Percentiles rank a stretch among this genome's conserved stretches.
Evolutionary conservation across 2,113 vertebrate species (phyloP).

Genomic region (Pyxicephalus adspersus): DNA sequence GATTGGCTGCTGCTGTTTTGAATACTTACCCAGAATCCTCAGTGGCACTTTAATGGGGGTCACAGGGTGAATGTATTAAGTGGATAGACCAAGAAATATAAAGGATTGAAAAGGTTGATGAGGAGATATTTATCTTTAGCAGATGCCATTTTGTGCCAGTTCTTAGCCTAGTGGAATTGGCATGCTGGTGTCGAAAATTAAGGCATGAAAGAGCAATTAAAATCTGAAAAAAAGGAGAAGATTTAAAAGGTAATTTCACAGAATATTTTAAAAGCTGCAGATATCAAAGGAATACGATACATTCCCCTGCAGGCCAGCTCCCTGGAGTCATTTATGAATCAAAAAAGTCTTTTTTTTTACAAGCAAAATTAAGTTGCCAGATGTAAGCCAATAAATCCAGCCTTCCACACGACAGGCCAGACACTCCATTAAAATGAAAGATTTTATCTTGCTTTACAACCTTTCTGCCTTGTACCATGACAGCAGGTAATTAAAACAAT

Average conservation of each 20-base stretch:
- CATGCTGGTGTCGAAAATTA: conserved; percentile 55
- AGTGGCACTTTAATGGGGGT: conserved; percentile 24
- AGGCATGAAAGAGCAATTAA: conserved; percentile 58
- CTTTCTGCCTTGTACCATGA: conserved; percentile 63
- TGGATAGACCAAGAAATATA: conserved; percentile 40
- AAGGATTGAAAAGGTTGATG: conserved; percentile 52
- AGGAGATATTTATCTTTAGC: conserved; percentile 55
- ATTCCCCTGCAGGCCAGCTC: conserved; percentile 55
- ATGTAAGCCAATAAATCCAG: conserved; percentile 70
- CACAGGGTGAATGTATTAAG: conserved; percentile 37
- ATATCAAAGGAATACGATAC: conserved; percentile 56
- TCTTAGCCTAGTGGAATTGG: conserved; percentile 52
- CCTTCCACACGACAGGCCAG: conserved; percentile 65
- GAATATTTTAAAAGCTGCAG: conserved; percentile 57
- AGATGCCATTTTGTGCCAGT: conserved; percentile 55
- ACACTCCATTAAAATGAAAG: conserved; percentile 73
- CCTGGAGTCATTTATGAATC: conserved; percentile 10
- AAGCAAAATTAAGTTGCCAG: conserved; percentile 63
- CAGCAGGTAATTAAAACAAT: conserved; percentile 80
- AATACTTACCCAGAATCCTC: conserved; percentile 19
- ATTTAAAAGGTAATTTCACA: conserved; percentile 58
- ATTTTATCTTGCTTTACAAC: conserved; percentile 71
- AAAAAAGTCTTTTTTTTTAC: conserved; percentile 55
- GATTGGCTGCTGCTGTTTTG: neutral
- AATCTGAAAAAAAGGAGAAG: conserved; percentile 54